Evolutionary conservation across 2,113 vertebrate genomes (phyloP).

Genomic region (Solea senegalensis): DNA sequence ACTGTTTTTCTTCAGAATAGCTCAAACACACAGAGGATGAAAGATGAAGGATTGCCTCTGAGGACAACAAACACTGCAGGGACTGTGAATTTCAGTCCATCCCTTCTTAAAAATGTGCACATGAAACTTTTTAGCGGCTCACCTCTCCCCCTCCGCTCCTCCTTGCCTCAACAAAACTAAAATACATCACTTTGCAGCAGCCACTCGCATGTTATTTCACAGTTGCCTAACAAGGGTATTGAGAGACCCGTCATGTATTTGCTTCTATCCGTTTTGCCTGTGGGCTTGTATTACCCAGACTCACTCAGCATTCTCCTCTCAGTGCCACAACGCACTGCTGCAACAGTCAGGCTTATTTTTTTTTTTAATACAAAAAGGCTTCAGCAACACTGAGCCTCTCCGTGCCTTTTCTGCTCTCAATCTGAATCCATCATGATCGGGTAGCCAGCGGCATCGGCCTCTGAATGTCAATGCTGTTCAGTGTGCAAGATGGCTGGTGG

Average conservation of each 20-base stretch:
- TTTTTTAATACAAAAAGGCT: constrained; percentile 31
- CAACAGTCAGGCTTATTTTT: constrained; percentile 24
- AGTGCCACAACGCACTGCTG: constrained; percentile 19
- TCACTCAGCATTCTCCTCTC: constrained; percentile 39
- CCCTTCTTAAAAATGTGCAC: not conserved
- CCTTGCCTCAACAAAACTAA: not conserved
- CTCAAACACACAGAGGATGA: not conserved
- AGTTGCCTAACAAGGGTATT: constrained; percentile 54
- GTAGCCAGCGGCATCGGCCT: constrained; percentile 38
- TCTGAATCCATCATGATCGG: constrained; percentile 56
- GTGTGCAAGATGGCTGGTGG: constrained; percentile 48
- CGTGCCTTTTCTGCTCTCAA: constrained; percentile 48
- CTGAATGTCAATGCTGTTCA: constrained; percentile 62
- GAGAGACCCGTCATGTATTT: constrained; percentile 49
- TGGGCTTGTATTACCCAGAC: constrained; percentile 22
- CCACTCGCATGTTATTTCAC: constrained; percentile 43
- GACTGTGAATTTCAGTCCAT: not conserved
- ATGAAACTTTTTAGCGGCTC: constrained; percentile 24
- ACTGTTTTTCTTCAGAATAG: not conserved
- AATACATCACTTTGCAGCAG: constrained; percentile 16
- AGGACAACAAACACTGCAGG: not conserved
- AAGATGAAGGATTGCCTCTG: not conserved
- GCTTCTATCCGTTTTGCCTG: constrained; percentile 36
- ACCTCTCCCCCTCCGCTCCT: not conserved
- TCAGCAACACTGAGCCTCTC: constrained; percentile 39